Conservation (phyloP, 2,797 vertebrate species). For the Nothura maculosa region DNA sequence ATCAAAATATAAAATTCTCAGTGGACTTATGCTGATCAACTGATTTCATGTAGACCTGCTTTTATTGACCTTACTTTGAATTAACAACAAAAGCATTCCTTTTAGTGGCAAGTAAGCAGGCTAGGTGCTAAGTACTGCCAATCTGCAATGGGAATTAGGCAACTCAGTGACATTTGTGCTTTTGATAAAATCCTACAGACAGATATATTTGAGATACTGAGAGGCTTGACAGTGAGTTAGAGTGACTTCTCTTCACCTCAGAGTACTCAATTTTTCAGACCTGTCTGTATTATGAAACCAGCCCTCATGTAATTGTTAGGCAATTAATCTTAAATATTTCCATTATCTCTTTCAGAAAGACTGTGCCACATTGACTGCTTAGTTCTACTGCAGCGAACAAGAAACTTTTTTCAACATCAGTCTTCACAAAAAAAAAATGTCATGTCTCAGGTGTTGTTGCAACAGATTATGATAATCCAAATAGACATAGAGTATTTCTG, state of each 20-base stretch:
- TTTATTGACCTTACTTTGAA: neutral
- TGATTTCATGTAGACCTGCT: neutral
- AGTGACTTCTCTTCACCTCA: neutral
- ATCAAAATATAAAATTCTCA: slow-evolving; percentile 43
- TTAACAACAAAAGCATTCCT: neutral
- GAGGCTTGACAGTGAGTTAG: neutral
- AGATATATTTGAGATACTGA: neutral
- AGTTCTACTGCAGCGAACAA: neutral
- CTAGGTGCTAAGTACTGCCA: neutral
- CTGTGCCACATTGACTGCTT: neutral
- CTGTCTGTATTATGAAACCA: neutral
- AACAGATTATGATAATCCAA: neutral
- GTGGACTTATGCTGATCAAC: slow-evolving; percentile 22
- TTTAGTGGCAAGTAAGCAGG: neutral
- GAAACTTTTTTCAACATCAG: neutral
- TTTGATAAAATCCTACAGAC: neutral
- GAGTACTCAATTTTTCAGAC: neutral
- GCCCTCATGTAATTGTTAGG: neutral
- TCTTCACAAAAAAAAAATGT: neutral
- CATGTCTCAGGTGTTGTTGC: neutral
- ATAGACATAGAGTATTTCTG: neutral
- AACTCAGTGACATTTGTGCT: rapidly evolving
- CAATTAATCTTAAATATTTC: neutral
- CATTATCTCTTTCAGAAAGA: neutral
- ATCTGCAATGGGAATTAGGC: neutral